Conservation (phyloP, 2,113 vertebrate genomes). For the Excalfactoria chinensis region DNA sequence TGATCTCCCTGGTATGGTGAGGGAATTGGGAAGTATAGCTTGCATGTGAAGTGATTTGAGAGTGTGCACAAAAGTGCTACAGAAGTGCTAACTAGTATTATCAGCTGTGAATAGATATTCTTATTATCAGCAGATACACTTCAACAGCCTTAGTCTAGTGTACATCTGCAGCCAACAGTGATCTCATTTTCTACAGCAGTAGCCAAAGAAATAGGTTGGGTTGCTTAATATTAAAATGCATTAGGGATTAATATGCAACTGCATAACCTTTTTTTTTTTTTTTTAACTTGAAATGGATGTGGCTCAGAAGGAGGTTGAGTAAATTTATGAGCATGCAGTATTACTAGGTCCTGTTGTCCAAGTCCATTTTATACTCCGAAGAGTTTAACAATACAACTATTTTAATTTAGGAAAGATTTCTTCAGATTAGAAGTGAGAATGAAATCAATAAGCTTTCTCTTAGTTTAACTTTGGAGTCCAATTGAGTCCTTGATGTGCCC, state of each 20-base stretch:
- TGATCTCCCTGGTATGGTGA: background rate
- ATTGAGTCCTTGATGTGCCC: background rate
- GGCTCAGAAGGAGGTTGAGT: background rate
- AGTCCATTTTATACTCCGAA: background rate
- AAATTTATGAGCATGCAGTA: background rate
- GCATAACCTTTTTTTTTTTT: background rate
- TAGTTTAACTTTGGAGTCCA: background rate
- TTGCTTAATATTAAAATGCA: slow-evolving; percentile 12
- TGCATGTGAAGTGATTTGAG: background rate
- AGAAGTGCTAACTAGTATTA: slow-evolving; percentile 62
- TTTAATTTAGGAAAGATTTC: slow-evolving; percentile 4
- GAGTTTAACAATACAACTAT: background rate
- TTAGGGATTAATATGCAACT: slow-evolving; percentile 13
- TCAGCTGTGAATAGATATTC: slow-evolving; percentile 67
- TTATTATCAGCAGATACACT: slow-evolving; percentile 56
- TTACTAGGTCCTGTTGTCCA: background rate
- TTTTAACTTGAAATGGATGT: background rate
- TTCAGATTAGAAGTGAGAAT: background rate
- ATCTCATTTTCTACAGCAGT: slow-evolving; percentile 37
- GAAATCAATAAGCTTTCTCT: background rate
- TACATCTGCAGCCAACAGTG: slow-evolving; percentile 41
- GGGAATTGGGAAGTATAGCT: background rate
- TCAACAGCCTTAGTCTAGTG: slow-evolving; percentile 38
- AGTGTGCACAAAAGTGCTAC: background rate
- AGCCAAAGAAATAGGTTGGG: slow-evolving; percentile 50